A percentile compares a stretch with the other conserved stretches of the same genome.
Conservation (phyloP, 2,113 vertebrate species). For the Coptodon rendalli region DNA sequence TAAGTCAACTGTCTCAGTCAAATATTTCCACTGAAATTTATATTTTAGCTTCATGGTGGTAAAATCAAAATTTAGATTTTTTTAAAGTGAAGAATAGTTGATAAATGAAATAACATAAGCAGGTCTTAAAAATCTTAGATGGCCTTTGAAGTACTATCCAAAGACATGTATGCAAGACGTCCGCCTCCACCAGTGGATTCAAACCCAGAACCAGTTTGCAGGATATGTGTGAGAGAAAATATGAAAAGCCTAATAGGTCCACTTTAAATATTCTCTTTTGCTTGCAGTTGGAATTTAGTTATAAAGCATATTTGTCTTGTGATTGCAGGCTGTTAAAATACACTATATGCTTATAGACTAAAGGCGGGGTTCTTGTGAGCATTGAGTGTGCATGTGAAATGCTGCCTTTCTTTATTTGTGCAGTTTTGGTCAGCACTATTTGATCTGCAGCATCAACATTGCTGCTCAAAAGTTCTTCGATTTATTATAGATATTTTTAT, state of each 20-base stretch:
- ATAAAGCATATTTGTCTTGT: not conserved
- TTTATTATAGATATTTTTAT: not conserved
- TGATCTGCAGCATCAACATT: not conserved
- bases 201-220: not conserved
- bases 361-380: not conserved
- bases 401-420: not conserved
- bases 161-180: accelerated
- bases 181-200: accelerated
- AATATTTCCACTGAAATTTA: accelerated
- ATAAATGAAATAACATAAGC: not conserved
- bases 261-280: not conserved
- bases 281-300: not conserved
- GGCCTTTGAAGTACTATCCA: not conserved
- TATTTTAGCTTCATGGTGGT: not conserved
- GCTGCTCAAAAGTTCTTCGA: not conserved
- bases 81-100: not conserved
- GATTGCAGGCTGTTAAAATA: not conserved
- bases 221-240: not conserved
- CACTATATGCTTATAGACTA: not conserved
- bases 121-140: not conserved
- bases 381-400: not conserved
- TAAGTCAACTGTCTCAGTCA: not conserved
- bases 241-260: not conserved
- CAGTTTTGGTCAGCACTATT: not conserved
- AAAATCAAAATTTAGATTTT: not conserved